A percentile compares a stretch with the other conserved stretches of the same genome.
Evolutionary conservation across 2,888 invertebrate genomes (phyloP).

Genomic region (Apocheima hispidaria): DNA sequence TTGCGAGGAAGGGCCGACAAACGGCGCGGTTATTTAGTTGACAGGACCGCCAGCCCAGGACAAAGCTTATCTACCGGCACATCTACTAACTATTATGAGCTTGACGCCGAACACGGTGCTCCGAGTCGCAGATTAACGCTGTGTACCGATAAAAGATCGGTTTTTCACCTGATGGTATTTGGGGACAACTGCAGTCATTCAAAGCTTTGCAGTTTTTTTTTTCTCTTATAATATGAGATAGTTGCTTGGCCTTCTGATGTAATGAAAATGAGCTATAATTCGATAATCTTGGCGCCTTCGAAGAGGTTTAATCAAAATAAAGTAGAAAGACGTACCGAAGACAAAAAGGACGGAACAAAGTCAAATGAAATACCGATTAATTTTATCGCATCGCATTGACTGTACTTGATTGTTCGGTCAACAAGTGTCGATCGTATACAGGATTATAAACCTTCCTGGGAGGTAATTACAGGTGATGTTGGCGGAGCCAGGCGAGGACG

Average conservation of each 20-base stretch:
- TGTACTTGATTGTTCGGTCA: slow-evolving; percentile 56
- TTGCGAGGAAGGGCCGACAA: slow-evolving; percentile 80
- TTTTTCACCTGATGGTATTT: slow-evolving; percentile 14
- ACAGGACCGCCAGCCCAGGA: slow-evolving; percentile 63
- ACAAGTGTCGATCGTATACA: slow-evolving; percentile 35
- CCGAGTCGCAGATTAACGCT: slow-evolving; percentile 69
- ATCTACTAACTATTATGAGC: slow-evolving; percentile 82
- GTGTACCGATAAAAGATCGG: slow-evolving; percentile 46
- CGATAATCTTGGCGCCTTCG: background rate
- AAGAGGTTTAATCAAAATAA: slow-evolving; percentile 18
- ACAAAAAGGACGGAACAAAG: slow-evolving; percentile 48
- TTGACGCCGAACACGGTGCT: slow-evolving; percentile 68
- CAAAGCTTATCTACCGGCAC: slow-evolving; percentile 76
- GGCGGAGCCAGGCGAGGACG: slow-evolving; percentile 27
- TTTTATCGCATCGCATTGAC: slow-evolving; percentile 46
- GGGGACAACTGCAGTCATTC: slow-evolving; percentile 13
- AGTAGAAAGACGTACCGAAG: slow-evolving; percentile 31
- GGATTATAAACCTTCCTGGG: slow-evolving; percentile 26
- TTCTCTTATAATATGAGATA: background rate
- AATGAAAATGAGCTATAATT: background rate
- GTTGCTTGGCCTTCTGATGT: background rate
- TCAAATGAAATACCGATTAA: slow-evolving; percentile 41
- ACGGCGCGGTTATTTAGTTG: slow-evolving; percentile 80
- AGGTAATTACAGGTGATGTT: slow-evolving; percentile 30
- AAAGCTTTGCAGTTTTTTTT: background rate